Base-by-base conservation (phyloP, 2,888 invertebrate genomes). In the Phoenoteleia sp. region DNA sequence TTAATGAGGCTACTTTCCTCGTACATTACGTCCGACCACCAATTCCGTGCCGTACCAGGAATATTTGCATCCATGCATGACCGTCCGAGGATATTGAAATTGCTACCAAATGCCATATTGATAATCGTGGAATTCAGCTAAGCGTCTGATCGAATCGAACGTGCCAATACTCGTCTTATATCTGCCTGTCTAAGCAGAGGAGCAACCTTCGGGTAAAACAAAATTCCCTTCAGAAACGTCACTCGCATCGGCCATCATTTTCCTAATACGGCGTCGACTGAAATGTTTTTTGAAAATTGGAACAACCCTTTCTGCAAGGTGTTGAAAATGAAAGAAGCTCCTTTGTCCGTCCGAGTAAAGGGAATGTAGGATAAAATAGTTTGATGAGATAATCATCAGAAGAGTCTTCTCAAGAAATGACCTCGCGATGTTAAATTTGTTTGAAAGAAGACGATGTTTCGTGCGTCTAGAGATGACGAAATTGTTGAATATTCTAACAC, bases 111-210 rank as follows among this genome's bases (percentile, higher is more conserved):
- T 76, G 25, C 67, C 27, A 39, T 67, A 76, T 76, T 49, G 58
- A 76, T 75, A 75, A 75, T 54, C 56, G 19, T 6, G 64, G 66
- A 75, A 75, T 75, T 66, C 29, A 13, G 23, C 9, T 27, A 27
- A 56, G 23, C 64, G 56, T 45, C 19, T 33, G 66, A 64, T 66
- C 64, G 25, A 66, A 56, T 58, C 58, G 33, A 27, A 60, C 39
- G 19, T 74, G 27, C 72, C 62, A 25, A 60, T 52, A 62, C 9
- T 4, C 36, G 19, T 69, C 69, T 69, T 69, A 52, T 42, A 39
- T 69, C 39, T 13, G 52, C 21, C 19, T 13, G 17, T 69, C 54
- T 39, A 52, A n/a, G 23, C n/a, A 33, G 17, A 36, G 13, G 13
- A 13, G 25, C 5, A 25, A 33, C 33, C 33, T 42, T 4, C 7